Percentiles rank a stretch among this genome's conserved stretches.
Evolutionary conservation across 2,888 invertebrate species (phyloP).

Genomic region (Antheraea yamamai): DNA sequence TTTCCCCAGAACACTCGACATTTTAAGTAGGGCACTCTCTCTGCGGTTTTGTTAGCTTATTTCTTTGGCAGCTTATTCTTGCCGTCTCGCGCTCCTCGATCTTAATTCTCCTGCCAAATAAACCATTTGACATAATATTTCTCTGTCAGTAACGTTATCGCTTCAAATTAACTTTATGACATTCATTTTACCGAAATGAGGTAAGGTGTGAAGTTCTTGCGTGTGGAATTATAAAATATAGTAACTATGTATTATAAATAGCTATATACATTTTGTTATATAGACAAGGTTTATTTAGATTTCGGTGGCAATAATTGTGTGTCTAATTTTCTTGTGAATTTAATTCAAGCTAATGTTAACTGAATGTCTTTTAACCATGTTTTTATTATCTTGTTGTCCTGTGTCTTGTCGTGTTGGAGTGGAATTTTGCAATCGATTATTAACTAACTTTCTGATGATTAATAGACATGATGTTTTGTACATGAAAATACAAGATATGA

Average conservation of each 20-base stretch:
- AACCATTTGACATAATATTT: conserved; percentile 18
- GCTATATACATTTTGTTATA: neutral
- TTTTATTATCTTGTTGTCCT: too few species aligned
- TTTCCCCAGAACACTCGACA: conserved; percentile 9
- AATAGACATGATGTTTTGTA: too few species aligned
- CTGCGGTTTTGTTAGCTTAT: conserved; percentile 11
- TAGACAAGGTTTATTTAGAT: neutral
- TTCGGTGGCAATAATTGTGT: neutral
- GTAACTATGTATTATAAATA: neutral
- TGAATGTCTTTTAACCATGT: neutral
- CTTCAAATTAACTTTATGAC: conserved; percentile 22
- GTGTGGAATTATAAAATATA: neutral
- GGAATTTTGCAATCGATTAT: too few species aligned
- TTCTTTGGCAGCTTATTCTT: conserved; percentile 10
- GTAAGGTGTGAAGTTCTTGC: conserved; percentile 8
- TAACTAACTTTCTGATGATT: too few species aligned
- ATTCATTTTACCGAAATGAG: conserved; percentile 20
- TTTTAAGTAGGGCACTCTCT: conserved; percentile 13
- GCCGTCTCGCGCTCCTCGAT: conserved; percentile 10
- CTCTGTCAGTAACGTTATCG: conserved; percentile 21
- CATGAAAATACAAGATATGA: too few species aligned
- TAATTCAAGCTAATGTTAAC: neutral
- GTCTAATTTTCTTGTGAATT: neutral
- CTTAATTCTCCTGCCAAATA: conserved; percentile 22
- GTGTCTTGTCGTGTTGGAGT: too few species aligned